Evolutionary conservation across 2,888 invertebrate species (phyloP).

Genomic region (Andrena dorsata): DNA sequence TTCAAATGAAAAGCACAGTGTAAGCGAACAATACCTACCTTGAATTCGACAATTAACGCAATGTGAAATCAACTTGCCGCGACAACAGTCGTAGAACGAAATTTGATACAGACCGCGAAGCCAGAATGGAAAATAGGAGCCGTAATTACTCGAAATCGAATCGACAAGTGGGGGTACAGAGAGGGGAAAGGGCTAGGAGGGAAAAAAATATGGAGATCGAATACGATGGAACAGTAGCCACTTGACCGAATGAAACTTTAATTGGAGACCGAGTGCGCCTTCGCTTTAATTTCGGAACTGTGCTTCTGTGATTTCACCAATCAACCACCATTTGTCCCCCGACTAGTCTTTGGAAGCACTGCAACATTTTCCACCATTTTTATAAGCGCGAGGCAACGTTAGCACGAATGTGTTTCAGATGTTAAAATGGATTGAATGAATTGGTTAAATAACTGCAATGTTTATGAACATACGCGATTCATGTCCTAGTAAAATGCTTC

Average conservation of each 20-base stretch:
- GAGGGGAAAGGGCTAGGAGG: neutral
- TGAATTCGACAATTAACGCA: too few species aligned
- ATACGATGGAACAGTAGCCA: conserved; percentile 23
- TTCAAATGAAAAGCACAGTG: too few species aligned
- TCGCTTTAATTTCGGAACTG: conserved; percentile 42
- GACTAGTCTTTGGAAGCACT: conserved; percentile 31
- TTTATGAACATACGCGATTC: too few species aligned
- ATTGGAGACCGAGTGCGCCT: conserved; percentile 38
- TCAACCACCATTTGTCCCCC: conserved; percentile 34
- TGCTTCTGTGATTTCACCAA: conserved; percentile 49
- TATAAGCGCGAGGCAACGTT: too few species aligned
- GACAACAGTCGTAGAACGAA: neutral
- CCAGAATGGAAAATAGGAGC: conserved; percentile 14
- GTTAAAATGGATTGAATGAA: too few species aligned
- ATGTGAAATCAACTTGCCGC: too few species aligned
- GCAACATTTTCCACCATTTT: conserved; percentile 6
- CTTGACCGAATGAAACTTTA: conserved; percentile 49
- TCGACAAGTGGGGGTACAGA: neutral
- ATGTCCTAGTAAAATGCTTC: too few species aligned
- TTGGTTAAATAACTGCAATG: too few species aligned
- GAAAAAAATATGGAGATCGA: conserved; percentile 32
- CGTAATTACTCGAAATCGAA: conserved; percentile 13
- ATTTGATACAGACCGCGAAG: neutral
- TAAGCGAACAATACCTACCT: too few species aligned
- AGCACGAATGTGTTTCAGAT: too few species aligned